Evolutionary conservation across 1,140 invertebrate genomes (phyloP).

Genomic region (Asobara japonica): DNA sequence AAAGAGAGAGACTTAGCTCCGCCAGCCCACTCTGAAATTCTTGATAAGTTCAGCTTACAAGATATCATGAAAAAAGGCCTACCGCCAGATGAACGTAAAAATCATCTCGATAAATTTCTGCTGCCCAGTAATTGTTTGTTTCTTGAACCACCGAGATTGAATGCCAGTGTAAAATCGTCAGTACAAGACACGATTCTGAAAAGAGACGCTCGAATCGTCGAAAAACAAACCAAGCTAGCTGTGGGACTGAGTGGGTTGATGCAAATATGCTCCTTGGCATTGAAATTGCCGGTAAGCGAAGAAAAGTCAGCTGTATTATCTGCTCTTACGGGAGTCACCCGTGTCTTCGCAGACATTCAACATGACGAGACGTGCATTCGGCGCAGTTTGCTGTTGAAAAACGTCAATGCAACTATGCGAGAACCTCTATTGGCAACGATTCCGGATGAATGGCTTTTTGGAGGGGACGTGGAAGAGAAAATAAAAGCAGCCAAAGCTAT

Average conservation of each 20-base stretch:
- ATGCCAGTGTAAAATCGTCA: slow-evolving; percentile 26
- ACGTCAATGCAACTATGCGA: slow-evolving; percentile 29
- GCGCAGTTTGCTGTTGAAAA: slow-evolving; percentile 30
- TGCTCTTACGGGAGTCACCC: slow-evolving; percentile 20
- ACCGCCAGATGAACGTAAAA: slow-evolving; percentile 20
- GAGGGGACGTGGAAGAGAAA: slow-evolving; percentile 21
- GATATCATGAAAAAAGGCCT: slow-evolving; percentile 30
- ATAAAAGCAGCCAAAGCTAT: slow-evolving; percentile 28
- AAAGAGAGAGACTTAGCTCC: slow-evolving; percentile 23
- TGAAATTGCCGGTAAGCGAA: slow-evolving; percentile 27
- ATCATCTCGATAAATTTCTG: slow-evolving; percentile 27
- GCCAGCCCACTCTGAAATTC: slow-evolving; percentile 25
- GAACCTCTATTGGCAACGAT: slow-evolving; percentile 23
- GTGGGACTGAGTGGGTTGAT: slow-evolving; percentile 25
- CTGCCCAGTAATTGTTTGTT: slow-evolving; percentile 31
- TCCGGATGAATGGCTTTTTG: slow-evolving; percentile 30
- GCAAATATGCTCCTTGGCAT: slow-evolving; percentile 23
- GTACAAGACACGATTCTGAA: slow-evolving; percentile 19
- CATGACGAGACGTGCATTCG: slow-evolving; percentile 28
- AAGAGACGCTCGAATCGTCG: slow-evolving; percentile 32
- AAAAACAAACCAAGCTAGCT: slow-evolving; percentile 24
- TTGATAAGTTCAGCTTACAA: not conserved
- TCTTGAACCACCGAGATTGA: slow-evolving; percentile 34
- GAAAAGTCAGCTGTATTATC: slow-evolving; percentile 26
- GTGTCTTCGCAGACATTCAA: slow-evolving; percentile 20